phyloP scores from a whole-genome alignment of 2,113 vertebrate genomes.

The Tamias sibiricus region DNA sequence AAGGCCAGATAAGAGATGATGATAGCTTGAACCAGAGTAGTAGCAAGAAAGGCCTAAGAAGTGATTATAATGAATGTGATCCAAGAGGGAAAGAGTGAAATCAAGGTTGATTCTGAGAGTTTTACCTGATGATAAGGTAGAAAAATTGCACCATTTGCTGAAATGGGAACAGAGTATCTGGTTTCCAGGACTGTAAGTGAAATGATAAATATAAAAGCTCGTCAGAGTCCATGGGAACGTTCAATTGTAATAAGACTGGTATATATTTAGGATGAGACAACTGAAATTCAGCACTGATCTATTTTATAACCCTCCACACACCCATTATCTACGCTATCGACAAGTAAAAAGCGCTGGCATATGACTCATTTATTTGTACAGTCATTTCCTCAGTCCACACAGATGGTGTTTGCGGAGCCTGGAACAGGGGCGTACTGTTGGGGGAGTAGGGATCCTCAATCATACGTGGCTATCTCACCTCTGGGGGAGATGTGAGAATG shows the following conservation, averaged over 20 bases:
- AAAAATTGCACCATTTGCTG: neutral
- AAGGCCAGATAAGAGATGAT: neutral
- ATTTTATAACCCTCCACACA: slow-evolving; percentile 65
- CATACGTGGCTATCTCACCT: slow-evolving; percentile 22
- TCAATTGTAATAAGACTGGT: slow-evolving; percentile 3
- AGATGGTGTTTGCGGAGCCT: slow-evolving; percentile 75
- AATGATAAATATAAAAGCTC: neutral
- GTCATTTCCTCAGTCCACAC: slow-evolving; percentile 68
- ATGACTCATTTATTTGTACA: slow-evolving; percentile 80
- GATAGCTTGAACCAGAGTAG: neutral
- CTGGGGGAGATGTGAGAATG: neutral
- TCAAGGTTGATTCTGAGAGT: neutral
- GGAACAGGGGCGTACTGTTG: neutral
- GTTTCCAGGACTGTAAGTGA: neutral
- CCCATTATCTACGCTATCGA: slow-evolving; percentile 59
- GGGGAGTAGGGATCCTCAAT: neutral
- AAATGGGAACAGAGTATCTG: neutral
- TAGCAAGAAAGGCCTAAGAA: neutral
- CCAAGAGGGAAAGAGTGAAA: neutral
- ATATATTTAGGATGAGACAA: slow-evolving; percentile 57
- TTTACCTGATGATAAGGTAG: neutral
- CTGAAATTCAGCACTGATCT: slow-evolving; percentile 48
- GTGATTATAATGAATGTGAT: neutral
- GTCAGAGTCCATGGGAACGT: neutral
- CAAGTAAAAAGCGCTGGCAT: slow-evolving; percentile 75